These are phyloP conservation scores for Ceramica pisi DNA, from an alignment of 2,888 invertebrate species.

Conservation along the genomic window DNA sequence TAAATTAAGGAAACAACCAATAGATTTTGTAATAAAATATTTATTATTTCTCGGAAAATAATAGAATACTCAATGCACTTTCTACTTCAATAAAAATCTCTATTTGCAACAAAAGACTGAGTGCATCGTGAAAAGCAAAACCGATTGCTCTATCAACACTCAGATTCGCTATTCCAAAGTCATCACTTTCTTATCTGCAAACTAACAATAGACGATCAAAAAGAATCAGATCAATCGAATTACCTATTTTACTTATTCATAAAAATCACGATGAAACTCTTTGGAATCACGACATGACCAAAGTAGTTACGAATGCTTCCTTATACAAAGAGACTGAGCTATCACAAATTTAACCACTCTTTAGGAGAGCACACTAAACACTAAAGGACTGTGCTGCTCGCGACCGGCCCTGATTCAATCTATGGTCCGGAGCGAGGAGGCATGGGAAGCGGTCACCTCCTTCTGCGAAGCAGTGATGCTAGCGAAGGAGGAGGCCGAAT, in stretches of 20 bases:
- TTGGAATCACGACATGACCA: constrained; percentile 62
- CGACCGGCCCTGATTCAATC: too few species aligned
- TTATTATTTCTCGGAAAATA: neutral
- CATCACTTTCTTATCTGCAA: constrained; percentile 56
- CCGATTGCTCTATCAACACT: constrained; percentile 28
- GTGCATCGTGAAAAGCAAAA: constrained; percentile 30
- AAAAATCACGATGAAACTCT: constrained; percentile 61
- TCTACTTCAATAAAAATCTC: constrained; percentile 37
- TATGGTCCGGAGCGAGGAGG: too few species aligned
- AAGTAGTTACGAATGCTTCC: constrained; percentile 49
- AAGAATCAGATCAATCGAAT: constrained; percentile 66
- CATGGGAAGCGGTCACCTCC: too few species aligned
- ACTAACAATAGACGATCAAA: constrained; percentile 54
- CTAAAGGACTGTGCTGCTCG: too few species aligned
- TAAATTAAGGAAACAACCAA: neutral
- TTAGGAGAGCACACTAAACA: too few species aligned
- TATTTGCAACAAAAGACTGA: constrained; percentile 29
- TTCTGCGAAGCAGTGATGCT: too few species aligned
- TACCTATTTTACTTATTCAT: constrained; percentile 67
- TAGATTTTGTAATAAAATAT: neutral
- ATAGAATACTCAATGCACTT: constrained; percentile 15
- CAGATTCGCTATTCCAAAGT: constrained; percentile 26
- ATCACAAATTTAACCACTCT: neutral
- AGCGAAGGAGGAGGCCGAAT: too few species aligned
- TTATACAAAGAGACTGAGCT: constrained; percentile 8